These are phyloP conservation scores for Neopipo cinnamomea DNA, from an alignment of 2,113 vertebrate species.

Conservation along the genomic window DNA sequence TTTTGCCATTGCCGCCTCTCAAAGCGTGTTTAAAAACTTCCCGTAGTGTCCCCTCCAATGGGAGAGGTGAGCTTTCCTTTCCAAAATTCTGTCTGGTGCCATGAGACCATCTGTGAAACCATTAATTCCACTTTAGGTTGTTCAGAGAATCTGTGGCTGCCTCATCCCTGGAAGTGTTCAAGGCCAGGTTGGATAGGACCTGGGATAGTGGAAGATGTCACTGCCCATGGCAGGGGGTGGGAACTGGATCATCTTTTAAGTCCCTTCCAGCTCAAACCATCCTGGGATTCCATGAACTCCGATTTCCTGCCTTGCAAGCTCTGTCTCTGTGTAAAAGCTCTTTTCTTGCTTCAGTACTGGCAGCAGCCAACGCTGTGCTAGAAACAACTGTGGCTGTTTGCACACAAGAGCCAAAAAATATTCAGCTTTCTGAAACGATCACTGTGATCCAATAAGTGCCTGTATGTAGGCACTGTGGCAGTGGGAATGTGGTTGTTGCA, in stretches of 20 bases:
- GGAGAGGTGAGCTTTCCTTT: background rate
- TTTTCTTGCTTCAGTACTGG: background rate
- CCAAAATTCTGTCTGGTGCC: background rate
- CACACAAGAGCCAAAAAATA: background rate
- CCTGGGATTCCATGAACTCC: background rate
- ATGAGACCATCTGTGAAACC: background rate
- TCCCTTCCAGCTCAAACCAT: background rate
- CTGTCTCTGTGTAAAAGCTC: background rate
- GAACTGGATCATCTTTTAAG: background rate
- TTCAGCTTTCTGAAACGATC: background rate
- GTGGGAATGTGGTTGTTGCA: background rate
- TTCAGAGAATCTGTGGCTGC: background rate
- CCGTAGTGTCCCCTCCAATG: fast-evolving
- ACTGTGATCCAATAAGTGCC: background rate
- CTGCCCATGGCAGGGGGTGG: background rate
- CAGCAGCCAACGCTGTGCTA: background rate
- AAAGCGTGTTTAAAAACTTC: background rate
- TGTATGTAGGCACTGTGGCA: background rate
- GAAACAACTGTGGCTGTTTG: background rate
- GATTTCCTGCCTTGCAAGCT: background rate
- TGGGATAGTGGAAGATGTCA: background rate
- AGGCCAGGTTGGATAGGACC: fast-evolving
- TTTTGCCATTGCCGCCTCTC: background rate
- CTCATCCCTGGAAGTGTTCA: background rate
- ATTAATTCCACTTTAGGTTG: background rate